Evolutionary conservation across 2,888 invertebrate genomes (phyloP).

Genomic region (Aleiodes alternator): DNA sequence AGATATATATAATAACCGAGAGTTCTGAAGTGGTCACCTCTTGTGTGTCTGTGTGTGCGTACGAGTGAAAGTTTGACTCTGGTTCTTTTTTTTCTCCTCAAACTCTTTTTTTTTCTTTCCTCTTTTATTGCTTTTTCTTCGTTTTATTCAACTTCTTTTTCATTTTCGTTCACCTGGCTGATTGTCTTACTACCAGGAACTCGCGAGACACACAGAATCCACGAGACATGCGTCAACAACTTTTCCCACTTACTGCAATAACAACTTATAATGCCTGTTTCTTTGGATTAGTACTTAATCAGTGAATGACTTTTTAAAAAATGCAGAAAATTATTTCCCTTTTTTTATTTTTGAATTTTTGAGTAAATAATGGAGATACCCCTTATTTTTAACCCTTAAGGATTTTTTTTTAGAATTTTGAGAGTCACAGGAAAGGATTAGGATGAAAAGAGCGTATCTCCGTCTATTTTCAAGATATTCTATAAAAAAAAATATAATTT

Average conservation of each 20-base stretch:
- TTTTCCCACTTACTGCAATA: slow-evolving; percentile 11
- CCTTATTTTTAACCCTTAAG: no score
- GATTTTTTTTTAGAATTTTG: no score
- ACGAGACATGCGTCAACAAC: slow-evolving; percentile 10
- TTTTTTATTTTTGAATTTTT: no score
- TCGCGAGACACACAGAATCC: background rate
- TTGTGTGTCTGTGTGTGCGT: slow-evolving; percentile 9
- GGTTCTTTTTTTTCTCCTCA: background rate
- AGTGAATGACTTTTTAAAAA: background rate
- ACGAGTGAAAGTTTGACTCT: slow-evolving; percentile 42
- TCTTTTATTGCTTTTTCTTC: background rate
- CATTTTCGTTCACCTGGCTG: background rate
- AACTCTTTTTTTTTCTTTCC: background rate
- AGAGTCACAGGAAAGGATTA: no score
- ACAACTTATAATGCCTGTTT: slow-evolving; percentile 2
- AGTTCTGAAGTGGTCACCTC: slow-evolving; percentile 11
- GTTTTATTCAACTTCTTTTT: background rate
- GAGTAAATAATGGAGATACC: no score
- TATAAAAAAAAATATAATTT: no score
- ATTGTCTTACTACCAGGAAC: slow-evolving; percentile 19
- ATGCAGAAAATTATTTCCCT: no score
- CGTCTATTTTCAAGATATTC: no score
- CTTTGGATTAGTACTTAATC: background rate
- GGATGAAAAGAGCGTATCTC: no score
- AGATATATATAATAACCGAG: no score